Evolutionary conservation across 2,888 invertebrate genomes (phyloP), one percentile per base, ranked within the genome.

Genomic region (Corbicula japonica): DNA sequence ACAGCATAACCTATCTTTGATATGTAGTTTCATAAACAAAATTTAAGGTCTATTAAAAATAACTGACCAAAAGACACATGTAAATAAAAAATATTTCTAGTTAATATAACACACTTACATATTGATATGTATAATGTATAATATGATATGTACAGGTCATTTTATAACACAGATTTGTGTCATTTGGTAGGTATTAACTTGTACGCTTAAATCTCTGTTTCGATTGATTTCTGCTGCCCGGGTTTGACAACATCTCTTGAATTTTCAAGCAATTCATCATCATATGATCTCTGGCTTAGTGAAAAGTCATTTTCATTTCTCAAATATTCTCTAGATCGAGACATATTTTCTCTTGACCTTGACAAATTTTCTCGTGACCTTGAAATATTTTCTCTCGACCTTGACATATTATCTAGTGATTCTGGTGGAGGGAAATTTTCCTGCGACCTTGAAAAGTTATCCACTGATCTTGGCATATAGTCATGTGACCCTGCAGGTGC

Each of bases 161-260:
- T 18, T 10, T 18, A 18, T 18, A 2, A 26, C 30, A 32, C 12
- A 18, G 15, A 34, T n/a, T n/a, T n/a, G n/a, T n/a, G n/a, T n/a
- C n/a, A n/a, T n/a, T n/a, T n/a, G n/a, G n/a, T n/a, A n/a, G n/a
- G n/a, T n/a, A n/a, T n/a, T n/a, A n/a, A 41, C 21, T 10, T 38
- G 15, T 26, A 23, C 28, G 28, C 21, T 38, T 71, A 83, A 26
- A 83, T 83, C 71, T 80, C 83, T 26, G 83, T 83, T 62, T 83
- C 83, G 26, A 83, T 76, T 21, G 83, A 83, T 71, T 83, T 83
- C 35, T 77, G 69, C 30, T 66, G 83, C 71, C 62, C 61, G 44
- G 83, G 83, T 73, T 80, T 83, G 30, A 44, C 69, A 28, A 80
- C 35, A 56, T 83, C 83, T 23, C 38, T 50, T 18, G 83, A 74